Conservation (phyloP, 2,888 invertebrate genomes). For the Siphlonurus alternatus region DNA sequence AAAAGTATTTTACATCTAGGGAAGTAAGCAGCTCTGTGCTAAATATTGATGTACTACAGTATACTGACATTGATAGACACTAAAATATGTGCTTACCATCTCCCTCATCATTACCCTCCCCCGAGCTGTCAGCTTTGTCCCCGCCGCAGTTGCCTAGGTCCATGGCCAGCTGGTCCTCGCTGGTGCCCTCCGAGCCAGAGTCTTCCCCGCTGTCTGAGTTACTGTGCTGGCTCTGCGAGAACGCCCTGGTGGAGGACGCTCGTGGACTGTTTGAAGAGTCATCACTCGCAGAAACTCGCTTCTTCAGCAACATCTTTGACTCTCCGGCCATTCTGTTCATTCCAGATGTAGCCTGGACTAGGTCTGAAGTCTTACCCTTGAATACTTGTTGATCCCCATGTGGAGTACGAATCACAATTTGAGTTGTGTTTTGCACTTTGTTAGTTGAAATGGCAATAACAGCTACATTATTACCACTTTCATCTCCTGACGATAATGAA, state of each 20-base stretch:
- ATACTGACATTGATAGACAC: no score
- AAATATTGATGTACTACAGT: no score
- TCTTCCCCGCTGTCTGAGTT: neutral
- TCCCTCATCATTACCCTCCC: neutral
- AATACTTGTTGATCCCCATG: slow-evolving; percentile 24
- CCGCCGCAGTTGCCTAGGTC: neutral
- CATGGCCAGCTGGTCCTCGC: neutral
- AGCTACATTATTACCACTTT: slow-evolving; percentile 17
- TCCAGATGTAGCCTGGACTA: slow-evolving; percentile 23
- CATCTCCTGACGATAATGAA: neutral
- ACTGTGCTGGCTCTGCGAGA: neutral
- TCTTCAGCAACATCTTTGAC: neutral
- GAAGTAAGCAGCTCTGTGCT: no score
- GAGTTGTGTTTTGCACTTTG: slow-evolving; percentile 25
- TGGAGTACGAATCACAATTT: slow-evolving; percentile 26
- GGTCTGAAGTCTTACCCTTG: slow-evolving; percentile 25
- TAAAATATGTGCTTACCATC: neutral
- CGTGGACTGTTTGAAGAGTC: neutral
- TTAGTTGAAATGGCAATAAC: slow-evolving; percentile 27
- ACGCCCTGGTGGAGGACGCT: neutral
- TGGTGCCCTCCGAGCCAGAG: neutral
- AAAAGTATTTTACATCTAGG: no score
- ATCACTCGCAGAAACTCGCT: neutral
- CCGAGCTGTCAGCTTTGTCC: neutral
- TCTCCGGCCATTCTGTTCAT: neutral